phyloP scores from a whole-genome alignment of 1,140 invertebrate species.

The Aphelinus certus region DNA sequence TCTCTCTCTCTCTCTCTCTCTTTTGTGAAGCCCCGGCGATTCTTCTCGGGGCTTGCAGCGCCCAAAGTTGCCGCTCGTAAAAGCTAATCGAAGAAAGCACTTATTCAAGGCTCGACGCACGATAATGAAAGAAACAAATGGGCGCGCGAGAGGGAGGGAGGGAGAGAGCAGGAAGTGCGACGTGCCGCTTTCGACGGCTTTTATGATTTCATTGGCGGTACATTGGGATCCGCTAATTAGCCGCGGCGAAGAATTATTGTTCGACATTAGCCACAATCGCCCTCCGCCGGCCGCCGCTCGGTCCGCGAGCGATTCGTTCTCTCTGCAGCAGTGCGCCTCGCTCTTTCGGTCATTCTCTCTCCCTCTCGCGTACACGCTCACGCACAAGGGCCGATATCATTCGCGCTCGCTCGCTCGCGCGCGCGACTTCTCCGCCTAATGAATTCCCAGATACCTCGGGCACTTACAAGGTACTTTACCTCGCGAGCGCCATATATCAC shows the following conservation, averaged over 20 bases:
- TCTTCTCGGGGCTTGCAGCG: not conserved
- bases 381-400: conserved; percentile 18
- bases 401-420: not conserved
- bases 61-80: conserved; percentile 16
- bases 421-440: conserved; percentile 8
- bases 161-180: conserved; percentile 34
- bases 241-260: conserved; percentile 44
- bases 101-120: conserved; percentile 35
- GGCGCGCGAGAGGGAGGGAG: not conserved
- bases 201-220: conserved; percentile 36
- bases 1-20: conserved; percentile 2
- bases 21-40: not conserved
- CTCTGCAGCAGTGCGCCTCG: not conserved
- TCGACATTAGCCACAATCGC: conserved; percentile 42
- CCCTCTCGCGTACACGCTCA: not conserved
- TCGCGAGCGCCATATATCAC: conserved; percentile 12
- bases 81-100: conserved; percentile 39
- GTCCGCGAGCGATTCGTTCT: not conserved
- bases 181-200: conserved; percentile 30
- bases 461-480: conserved; percentile 23
- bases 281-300: not conserved
- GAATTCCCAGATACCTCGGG: conserved; percentile 32
- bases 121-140: conserved; percentile 41
- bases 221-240: conserved; percentile 44
- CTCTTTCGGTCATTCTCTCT: not conserved